A percentile compares a stretch with the other conserved stretches of the same genome.
Evolutionary conservation across 2,888 invertebrate species (phyloP).

Genomic region (Drosophila sordidapex): DNA sequence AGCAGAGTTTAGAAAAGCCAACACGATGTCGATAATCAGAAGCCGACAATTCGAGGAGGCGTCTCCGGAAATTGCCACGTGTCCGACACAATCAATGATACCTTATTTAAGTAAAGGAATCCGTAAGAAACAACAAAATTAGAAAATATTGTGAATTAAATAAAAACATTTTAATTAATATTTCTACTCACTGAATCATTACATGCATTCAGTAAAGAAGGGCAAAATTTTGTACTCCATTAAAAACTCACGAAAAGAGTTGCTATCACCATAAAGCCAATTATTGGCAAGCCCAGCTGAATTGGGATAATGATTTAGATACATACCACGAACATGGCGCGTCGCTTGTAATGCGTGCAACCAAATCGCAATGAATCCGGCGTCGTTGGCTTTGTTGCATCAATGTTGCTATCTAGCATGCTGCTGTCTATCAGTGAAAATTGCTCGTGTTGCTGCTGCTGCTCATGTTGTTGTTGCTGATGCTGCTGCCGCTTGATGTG

Average conservation of each 20-base stretch:
- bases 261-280: too few relatives aligned
- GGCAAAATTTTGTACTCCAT: not conserved
- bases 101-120: slow-evolving; percentile 1
- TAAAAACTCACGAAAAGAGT: too few relatives aligned
- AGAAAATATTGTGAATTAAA: not conserved
- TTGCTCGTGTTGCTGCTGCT: slow-evolving; percentile 47
- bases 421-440: slow-evolving; percentile 33
- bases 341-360: slow-evolving; percentile 93
- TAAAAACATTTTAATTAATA: not conserved
- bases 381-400: slow-evolving; percentile 50
- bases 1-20: slow-evolving; percentile 32
- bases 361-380: slow-evolving; percentile 85
- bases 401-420: slow-evolving; percentile 16
- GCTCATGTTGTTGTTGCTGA: slow-evolving; percentile 18
- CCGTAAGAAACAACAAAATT: not conserved
- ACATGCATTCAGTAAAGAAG: not conserved
- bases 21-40: slow-evolving; percentile 42
- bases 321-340: slow-evolving; percentile 94
- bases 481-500: slow-evolving; percentile 50
- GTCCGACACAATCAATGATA: slow-evolving; percentile 12
- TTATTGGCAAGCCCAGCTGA: not conserved
- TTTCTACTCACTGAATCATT: not conserved
- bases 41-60: slow-evolving; percentile 33
- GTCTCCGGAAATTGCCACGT: slow-evolving; percentile 30
- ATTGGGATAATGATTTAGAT: too few relatives aligned